These are phyloP conservation scores for Trachelus stipa DNA, from an alignment of 2,888 invertebrate species.

Conservation along the genomic window DNA sequence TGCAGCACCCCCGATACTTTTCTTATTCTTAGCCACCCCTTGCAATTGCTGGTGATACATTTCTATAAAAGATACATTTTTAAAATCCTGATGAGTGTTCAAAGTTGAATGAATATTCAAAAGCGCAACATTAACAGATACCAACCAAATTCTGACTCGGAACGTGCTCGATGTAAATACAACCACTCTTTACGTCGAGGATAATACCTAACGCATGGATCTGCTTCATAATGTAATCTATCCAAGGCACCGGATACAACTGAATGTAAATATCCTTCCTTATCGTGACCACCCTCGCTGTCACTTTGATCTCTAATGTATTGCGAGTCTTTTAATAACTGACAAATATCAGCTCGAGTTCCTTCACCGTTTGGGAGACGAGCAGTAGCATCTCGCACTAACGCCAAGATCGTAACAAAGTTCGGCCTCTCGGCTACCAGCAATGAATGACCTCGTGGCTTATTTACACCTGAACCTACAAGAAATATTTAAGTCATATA, in stretches of 20 bases:
- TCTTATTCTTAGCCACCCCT: slow-evolving; percentile 71
- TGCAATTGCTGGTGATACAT: slow-evolving; percentile 77
- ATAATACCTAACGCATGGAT: slow-evolving; percentile 95
- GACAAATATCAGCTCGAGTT: slow-evolving; percentile 90
- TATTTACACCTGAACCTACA: slow-evolving; percentile 60
- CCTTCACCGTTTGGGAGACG: slow-evolving; percentile 95
- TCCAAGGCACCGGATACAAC: slow-evolving; percentile 93
- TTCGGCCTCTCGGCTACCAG: slow-evolving; percentile 86
- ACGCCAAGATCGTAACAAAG: slow-evolving; percentile 88
- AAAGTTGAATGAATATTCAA: neutral
- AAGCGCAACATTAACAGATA: slow-evolving; percentile 16
- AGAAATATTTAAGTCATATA: neutral
- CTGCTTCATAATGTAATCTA: slow-evolving; percentile 88
- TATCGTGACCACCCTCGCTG: slow-evolving; percentile 54
- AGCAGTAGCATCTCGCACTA: slow-evolving; percentile 95
- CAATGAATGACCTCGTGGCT: slow-evolving; percentile 86
- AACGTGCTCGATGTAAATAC: slow-evolving; percentile 84
- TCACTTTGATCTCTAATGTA: slow-evolving; percentile 69
- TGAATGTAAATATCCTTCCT: slow-evolving; percentile 79
- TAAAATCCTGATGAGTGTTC: neutral
- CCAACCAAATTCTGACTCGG: slow-evolving; percentile 75
- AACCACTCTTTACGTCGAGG: slow-evolving; percentile 94
- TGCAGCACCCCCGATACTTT: slow-evolving; percentile 62
- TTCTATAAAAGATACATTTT: slow-evolving; percentile 62
- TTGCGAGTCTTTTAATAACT: slow-evolving; percentile 83